Evolutionary conservation across 2,113 vertebrate genomes (phyloP).

Genomic region (Equus quagga): DNA sequence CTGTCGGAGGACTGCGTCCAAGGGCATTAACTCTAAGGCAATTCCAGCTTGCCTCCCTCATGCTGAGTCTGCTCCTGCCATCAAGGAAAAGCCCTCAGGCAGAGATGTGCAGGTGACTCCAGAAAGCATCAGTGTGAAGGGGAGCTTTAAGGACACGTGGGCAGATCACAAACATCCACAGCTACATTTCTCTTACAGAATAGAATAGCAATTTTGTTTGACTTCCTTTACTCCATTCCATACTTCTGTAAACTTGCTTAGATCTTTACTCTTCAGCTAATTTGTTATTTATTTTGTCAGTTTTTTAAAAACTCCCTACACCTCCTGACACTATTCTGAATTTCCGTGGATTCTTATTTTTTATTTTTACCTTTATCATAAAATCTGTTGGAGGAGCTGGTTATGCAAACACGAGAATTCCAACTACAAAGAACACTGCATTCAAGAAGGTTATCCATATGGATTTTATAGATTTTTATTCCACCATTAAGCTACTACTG

Average conservation of each 20-base stretch:
- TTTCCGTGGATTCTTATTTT: neutral
- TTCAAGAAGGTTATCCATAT: neutral
- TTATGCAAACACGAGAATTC: neutral
- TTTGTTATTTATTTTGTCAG: neutral
- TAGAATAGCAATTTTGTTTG: neutral
- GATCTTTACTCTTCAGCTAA: neutral
- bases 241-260: neutral
- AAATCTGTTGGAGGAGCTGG: neutral
- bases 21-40: neutral
- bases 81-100: neutral
- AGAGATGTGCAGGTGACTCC: neutral
- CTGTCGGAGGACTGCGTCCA: neutral
- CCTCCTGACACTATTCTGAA: neutral
- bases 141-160: too few relatives aligned
- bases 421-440: neutral
- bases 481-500: neutral
- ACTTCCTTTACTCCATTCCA: neutral
- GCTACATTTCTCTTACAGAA: neutral
- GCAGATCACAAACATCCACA: neutral
- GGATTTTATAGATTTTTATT: conserved; percentile 22
- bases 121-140: neutral
- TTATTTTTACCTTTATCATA: neutral
- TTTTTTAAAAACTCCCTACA: neutral
- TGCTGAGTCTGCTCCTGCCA: neutral
- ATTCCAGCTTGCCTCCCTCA: neutral